Evolutionary conservation across 2,888 invertebrate genomes (phyloP).

Genomic region (Lycocerus yunnanus): DNA sequence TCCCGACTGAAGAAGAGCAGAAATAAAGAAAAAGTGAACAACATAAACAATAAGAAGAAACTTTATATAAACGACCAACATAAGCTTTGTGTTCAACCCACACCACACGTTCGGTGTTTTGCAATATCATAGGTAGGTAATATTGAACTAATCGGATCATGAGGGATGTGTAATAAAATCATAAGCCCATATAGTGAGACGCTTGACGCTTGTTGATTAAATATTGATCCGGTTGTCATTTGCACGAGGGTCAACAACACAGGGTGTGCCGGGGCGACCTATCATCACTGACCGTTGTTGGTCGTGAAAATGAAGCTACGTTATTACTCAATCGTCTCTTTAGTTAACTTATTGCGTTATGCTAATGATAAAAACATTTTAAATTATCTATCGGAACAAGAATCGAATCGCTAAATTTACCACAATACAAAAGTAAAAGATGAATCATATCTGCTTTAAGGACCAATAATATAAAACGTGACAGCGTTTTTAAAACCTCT

Average conservation of each 20-base stretch:
- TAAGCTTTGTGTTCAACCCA: background rate
- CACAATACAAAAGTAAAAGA: background rate
- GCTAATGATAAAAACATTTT: background rate
- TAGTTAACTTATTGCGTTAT: background rate
- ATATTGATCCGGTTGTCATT: constrained; percentile 51
- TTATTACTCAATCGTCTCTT: background rate
- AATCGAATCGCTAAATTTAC: background rate
- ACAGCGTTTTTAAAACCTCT: background rate
- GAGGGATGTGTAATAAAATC: constrained; percentile 39
- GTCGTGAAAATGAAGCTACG: constrained; percentile 19
- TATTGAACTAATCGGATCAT: constrained; percentile 31
- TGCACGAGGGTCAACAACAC: constrained; percentile 45
- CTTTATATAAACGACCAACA: background rate
- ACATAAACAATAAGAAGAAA: background rate
- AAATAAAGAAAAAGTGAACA: background rate
- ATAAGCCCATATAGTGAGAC: constrained; percentile 44
- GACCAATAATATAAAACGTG: background rate
- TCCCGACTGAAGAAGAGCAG: background rate
- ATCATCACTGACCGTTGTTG: constrained; percentile 29
- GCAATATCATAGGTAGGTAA: constrained; percentile 11
- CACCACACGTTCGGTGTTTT: background rate
- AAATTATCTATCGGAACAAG: background rate
- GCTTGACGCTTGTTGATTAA: constrained; percentile 46
- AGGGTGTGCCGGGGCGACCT: constrained; percentile 31
- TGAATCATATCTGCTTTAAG: background rate